Base-by-base conservation (phyloP, 2,113 vertebrate genomes). In the Regulus satrapa region DNA sequence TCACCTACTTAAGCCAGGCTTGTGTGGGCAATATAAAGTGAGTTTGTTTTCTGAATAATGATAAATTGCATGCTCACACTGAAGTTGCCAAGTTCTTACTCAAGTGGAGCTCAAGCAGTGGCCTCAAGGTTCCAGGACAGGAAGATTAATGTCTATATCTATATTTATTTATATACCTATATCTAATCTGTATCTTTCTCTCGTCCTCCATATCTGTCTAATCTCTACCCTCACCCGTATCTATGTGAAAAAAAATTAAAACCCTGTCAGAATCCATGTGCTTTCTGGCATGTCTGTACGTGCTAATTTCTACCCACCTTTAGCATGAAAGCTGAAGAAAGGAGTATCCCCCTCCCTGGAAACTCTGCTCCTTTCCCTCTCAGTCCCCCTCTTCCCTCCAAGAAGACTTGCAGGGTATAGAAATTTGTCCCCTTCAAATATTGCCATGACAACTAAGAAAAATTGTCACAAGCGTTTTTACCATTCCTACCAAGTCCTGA, bases 31-130 rank as follows among this genome's bases (percentile, higher is more conserved):
- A 6, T 2, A 24, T 10, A 45, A 56, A 67, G 31, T 1, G 5
- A 76, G 21, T 32, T 32, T 61, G 68, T 25, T n/a, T 43, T 8
- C 48, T 14, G 23, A 61, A 69, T 31, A 55, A 43, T 31, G 61
- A 26, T n/a, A 14, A 16, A 12, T 10, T 18, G 11, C 0, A 2
- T 14, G 11, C 49, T 85, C 17, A 19, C 0, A 0, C 1, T 55
- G 59, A 36, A 36, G 6, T 19, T 6, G 3, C 36, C 25, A 8
- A 24, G 23, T 34, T 77, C 41, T 80, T 54, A 45, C 45, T 52
- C 13, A 66, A 31, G 17, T 19, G 55, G 48, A 54, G 18, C 43
- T 62, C 20, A 17, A 68, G 43, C 38, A 76, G n/a, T 32, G 18
- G 16, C 31, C 13, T 77, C 48, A 62, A 26, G 18, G n/a, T 81